These are phyloP conservation scores for Melanotus villosus DNA, from an alignment of 2,888 invertebrate genomes.

Conservation along the genomic window DNA sequence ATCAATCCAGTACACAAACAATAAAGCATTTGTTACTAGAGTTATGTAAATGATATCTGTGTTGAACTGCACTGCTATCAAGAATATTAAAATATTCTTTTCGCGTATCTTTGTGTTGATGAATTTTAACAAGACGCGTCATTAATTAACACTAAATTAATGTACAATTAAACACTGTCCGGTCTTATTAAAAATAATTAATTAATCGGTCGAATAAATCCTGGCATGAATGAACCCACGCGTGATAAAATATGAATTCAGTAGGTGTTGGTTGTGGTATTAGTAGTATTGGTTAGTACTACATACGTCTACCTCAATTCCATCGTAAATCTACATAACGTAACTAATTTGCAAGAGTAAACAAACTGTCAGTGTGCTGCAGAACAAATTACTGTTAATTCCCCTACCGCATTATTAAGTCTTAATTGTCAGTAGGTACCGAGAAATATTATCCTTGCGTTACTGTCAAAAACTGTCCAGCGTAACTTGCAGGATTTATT, in stretches of 20 bases:
- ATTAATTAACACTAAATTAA: conserved; percentile 1
- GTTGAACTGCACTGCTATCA: conserved; percentile 3
- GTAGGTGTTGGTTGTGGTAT: conserved; percentile 14
- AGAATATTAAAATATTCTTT: not conserved
- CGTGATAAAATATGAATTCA: conserved; percentile 1
- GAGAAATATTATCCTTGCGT: no score
- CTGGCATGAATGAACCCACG: not conserved
- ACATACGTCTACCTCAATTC: conserved; percentile 1
- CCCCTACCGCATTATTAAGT: no score
- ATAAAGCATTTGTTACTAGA: conserved; percentile 8
- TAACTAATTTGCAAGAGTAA: conserved; percentile 13
- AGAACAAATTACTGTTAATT: conserved; percentile 8
- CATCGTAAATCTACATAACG: not conserved
- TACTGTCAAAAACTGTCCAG: no score
- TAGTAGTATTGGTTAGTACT: not conserved
- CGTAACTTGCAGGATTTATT: no score
- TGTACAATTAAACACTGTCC: not conserved
- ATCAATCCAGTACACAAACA: conserved; percentile 23
- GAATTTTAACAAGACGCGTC: not conserved
- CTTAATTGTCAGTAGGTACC: no score
- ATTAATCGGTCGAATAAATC: conserved; percentile 2
- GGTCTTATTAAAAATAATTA: conserved; percentile 5
- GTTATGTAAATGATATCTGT: conserved; percentile 11
- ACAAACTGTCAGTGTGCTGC: not conserved
- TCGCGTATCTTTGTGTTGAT: not conserved